Evolutionary conservation across 1,140 invertebrate species (phyloP).

Genomic region (Yoshiicerus persimilis): DNA sequence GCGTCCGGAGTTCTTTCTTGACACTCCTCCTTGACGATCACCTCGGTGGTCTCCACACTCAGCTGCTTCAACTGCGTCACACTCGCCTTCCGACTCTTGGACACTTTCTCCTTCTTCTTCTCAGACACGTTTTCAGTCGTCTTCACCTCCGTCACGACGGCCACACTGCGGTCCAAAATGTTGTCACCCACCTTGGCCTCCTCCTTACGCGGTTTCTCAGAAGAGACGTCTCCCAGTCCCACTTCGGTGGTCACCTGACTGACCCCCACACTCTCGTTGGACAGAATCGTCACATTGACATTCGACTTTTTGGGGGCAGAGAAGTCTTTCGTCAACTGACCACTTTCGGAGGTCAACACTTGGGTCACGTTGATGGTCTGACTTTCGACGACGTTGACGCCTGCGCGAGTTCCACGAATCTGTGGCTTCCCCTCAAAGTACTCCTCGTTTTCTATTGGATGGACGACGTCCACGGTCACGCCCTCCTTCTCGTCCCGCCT

Average conservation of each 20-base stretch:
- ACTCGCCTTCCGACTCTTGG: neutral
- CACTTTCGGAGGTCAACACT: neutral
- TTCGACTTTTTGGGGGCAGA: neutral
- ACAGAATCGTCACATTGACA: neutral
- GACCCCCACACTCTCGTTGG: neutral
- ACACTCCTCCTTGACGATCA: neutral
- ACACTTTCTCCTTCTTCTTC: neutral
- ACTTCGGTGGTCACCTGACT: neutral
- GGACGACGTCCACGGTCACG: neutral
- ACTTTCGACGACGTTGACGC: neutral
- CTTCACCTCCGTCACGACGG: neutral
- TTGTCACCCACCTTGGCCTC: neutral
- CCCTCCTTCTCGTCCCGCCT: neutral
- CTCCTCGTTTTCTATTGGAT: neutral
- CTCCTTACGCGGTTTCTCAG: neutral
- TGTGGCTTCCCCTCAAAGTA: neutral
- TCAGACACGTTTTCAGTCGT: neutral
- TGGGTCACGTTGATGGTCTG: neutral
- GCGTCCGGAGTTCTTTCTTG: neutral
- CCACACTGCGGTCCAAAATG: neutral
- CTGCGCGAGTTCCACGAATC: neutral
- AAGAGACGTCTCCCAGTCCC: neutral
- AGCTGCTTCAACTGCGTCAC: neutral
- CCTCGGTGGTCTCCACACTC: neutral
- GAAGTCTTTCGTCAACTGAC: neutral